phyloP scores from a whole-genome alignment of 2,888 invertebrate species.

The Blomia tropicalis region DNA sequence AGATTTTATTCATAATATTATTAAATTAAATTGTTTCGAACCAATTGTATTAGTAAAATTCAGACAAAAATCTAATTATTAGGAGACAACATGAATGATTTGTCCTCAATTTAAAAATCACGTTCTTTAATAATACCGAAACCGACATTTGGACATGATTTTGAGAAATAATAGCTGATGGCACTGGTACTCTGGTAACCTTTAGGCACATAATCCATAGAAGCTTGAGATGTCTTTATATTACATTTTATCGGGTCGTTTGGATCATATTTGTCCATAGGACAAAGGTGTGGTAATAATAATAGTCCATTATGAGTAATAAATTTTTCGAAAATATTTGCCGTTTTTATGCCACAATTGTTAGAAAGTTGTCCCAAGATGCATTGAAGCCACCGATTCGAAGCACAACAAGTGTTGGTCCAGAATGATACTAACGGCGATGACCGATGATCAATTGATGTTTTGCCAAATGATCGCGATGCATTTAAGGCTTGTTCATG shows the following conservation, averaged over 20 bases:
- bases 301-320: not conserved
- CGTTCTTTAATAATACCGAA: not conserved
- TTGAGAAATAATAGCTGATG: not conserved
- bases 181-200: not conserved
- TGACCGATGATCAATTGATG: no score
- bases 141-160: not conserved
- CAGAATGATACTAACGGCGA: not conserved
- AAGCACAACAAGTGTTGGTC: not conserved
- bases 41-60: no score
- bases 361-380: not conserved
- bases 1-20: no score
- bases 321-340: not conserved
- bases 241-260: not conserved
- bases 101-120: conserved; percentile 1
- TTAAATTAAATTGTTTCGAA: no score
- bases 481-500: not conserved
- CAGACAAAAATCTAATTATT: no score
- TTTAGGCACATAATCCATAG: not conserved
- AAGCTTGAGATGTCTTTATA: not conserved
- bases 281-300: not conserved
- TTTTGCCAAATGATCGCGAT: not conserved
- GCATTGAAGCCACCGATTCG: not conserved
- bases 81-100: no score
- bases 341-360: not conserved
- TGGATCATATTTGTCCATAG: not conserved